These are phyloP conservation scores for Caenorhabditis auriculariae DNA, from an alignment of 2,888 invertebrate species.

Conservation along the genomic window DNA sequence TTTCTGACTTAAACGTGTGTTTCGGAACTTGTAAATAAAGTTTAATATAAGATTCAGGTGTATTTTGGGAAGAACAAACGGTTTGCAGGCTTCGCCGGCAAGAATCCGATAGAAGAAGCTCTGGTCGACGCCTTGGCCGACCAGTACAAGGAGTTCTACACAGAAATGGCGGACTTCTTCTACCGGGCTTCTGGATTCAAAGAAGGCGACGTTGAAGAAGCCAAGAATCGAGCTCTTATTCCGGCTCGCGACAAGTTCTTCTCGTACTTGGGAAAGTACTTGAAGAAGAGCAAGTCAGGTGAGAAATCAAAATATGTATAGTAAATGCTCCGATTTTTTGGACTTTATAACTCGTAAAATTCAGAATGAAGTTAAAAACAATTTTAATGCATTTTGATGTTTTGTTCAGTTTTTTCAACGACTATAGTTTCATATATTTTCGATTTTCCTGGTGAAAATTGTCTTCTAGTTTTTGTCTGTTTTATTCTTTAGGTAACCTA, in stretches of 20 bases:
- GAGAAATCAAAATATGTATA: too few relatives aligned
- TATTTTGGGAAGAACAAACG: too few relatives aligned
- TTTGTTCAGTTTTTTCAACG: too few relatives aligned
- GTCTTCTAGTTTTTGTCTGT: too few relatives aligned
- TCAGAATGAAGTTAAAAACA: too few relatives aligned
- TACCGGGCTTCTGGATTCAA: slow-evolving; percentile 23
- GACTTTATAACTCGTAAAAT: too few relatives aligned
- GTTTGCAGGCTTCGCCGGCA: slow-evolving; percentile 28
- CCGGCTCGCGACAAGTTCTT: slow-evolving; percentile 32
- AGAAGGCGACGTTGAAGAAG: slow-evolving; percentile 7
- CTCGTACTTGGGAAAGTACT: slow-evolving; percentile 7
- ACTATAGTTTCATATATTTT: too few relatives aligned
- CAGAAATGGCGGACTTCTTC: slow-evolving; percentile 26
- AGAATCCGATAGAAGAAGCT: slow-evolving; percentile 22
- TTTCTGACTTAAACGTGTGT: neutral
- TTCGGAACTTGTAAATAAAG: too few relatives aligned
- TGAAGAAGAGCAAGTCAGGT: slow-evolving; percentile 29
- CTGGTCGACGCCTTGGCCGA: slow-evolving; percentile 34
- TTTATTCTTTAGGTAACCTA: neutral
- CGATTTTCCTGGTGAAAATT: too few relatives aligned
- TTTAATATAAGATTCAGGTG: too few relatives aligned
- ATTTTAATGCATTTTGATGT: too few relatives aligned
- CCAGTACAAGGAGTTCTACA: slow-evolving; percentile 36
- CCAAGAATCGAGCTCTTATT: slow-evolving; percentile 19
- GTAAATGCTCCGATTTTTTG: too few relatives aligned